Base-by-base conservation (phyloP, 2,797 vertebrate species). In the Tragopan temminckii region DNA sequence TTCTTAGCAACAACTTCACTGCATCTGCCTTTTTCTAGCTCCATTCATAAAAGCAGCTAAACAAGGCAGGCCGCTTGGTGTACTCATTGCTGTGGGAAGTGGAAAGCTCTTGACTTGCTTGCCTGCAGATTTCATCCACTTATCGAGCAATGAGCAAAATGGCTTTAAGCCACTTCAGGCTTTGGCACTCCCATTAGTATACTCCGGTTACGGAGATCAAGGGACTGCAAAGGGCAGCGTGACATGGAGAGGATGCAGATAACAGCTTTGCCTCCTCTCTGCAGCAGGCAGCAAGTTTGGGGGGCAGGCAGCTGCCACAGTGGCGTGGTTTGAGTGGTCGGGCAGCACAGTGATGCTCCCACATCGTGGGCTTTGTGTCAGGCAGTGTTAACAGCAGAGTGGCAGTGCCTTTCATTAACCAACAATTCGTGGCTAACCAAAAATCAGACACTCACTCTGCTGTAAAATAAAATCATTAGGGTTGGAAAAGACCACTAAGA, bases 41-140 rank as follows among this genome's bases (percentile, higher is more conserved):
- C 89, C 94, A 96, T 96, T 96, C 95, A 96, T 94, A 96, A 94
- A 95, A 93, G 88, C 85, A 61, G 85, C 13, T 77, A 63, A 57
- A 63, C 0, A 3, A 43, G 82, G 62, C 72, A 3, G 81, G 81
- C 66, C 0, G 3, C 68, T 42, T 13, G 25, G 88, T 19, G 1
- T 23, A 53, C 78, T 72, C 50, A 5, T 27, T 57, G 53, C 84
- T 68, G 53, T 2, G 17, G 59, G 27, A 20, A 63, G 63, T 48
- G 63, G 75, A 90, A 77, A 85, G 71, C 87, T 87, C 79, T 82
- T 13, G 40, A 88, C 5, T 62, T 38, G 48, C 62, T 89, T 1
- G 1, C 86, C 0, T 2, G 48, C 83, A 74, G 59, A 43, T 74
- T 86, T 86, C 57, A 2, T n/a, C 18, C 43, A 70, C 79, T 69